Percentiles rank a stretch among this genome's conserved stretches.
Evolutionary conservation across 2,888 invertebrate species (phyloP).

Genomic region (Sarcophaga caerulescens): DNA sequence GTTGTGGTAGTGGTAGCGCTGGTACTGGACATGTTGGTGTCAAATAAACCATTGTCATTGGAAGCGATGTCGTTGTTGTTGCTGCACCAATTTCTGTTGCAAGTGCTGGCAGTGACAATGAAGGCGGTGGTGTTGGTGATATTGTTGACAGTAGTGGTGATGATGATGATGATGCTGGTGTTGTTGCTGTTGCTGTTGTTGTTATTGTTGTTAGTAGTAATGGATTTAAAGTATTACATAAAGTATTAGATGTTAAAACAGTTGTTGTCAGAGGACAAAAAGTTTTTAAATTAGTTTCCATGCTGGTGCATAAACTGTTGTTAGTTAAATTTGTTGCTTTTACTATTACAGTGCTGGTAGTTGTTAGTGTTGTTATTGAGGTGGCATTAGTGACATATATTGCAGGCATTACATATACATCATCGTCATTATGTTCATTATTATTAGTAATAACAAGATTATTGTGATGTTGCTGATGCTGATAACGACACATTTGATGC

Average conservation of each 20-base stretch:
- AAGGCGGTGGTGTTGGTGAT: neutral
- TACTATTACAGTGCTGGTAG: constrained; percentile 58
- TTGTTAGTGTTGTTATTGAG: constrained; percentile 69
- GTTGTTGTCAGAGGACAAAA: constrained; percentile 51
- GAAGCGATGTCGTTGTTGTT: constrained; percentile 19
- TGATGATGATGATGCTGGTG: constrained; percentile 10
- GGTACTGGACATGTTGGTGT: constrained; percentile 34
- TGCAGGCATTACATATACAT: constrained; percentile 58
- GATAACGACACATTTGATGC: constrained; percentile 55
- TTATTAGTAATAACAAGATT: constrained; percentile 57
- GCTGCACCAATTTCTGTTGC: neutral
- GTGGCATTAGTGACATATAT: constrained; percentile 59
- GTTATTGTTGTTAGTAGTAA: constrained; percentile 57
- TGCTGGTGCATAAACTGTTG: constrained; percentile 51
- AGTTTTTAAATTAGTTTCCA: constrained; percentile 55
- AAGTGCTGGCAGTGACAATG: neutral
- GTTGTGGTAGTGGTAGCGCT: constrained; percentile 24
- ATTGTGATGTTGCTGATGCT: constrained; percentile 66
- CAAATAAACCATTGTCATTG: constrained; percentile 34
- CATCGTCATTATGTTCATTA: constrained; percentile 61
- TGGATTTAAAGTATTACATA: constrained; percentile 59
- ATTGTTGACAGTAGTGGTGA: neutral
- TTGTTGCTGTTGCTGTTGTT: constrained; percentile 32
- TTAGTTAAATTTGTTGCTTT: constrained; percentile 43
- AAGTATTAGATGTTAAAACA: constrained; percentile 62